Percentiles rank a stretch among this genome's conserved stretches.
Evolutionary conservation across 2,113 vertebrate species (phyloP).

Genomic region (Dunckerocampus dactyliophorus): DNA sequence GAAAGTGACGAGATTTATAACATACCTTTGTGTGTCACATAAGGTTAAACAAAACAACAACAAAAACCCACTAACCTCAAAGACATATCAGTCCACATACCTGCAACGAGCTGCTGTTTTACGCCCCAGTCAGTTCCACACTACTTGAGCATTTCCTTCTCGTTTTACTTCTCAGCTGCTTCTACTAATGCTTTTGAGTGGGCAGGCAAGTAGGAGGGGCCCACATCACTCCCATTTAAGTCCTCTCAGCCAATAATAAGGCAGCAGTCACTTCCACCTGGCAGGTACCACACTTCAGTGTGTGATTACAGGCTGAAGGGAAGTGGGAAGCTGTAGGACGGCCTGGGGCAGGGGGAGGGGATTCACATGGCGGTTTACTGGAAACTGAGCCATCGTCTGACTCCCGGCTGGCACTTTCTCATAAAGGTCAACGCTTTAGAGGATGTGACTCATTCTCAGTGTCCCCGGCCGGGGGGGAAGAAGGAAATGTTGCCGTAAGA

Average conservation of each 20-base stretch:
- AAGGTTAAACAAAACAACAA: no score
- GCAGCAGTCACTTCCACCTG: slow-evolving; percentile 50
- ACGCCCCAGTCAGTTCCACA: background rate
- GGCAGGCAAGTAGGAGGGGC: slow-evolving; percentile 37
- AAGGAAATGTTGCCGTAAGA: no score
- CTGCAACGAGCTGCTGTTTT: slow-evolving; percentile 16
- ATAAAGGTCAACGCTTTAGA: slow-evolving; percentile 34
- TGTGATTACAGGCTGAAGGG: background rate
- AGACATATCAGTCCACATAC: slow-evolving; percentile 17
- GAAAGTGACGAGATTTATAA: background rate
- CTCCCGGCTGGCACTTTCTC: slow-evolving; percentile 36
- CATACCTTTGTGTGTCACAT: background rate
- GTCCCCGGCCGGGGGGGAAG: no score
- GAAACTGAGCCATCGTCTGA: slow-evolving; percentile 30
- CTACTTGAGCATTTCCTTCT: slow-evolving; percentile 9
- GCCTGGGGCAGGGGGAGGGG: background rate
- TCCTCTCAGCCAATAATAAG: slow-evolving; percentile 30
- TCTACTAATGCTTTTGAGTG: slow-evolving; percentile 21
- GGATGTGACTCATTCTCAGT: slow-evolving; percentile 48
- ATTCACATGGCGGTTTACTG: slow-evolving; percentile 53
- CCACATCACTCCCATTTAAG: slow-evolving; percentile 13
- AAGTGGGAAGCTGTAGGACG: background rate
- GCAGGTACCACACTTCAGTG: slow-evolving; percentile 17
- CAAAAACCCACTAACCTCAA: background rate
- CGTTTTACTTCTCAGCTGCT: slow-evolving; percentile 23